phyloP scores from a whole-genome alignment of 2,113 vertebrate genomes.

The Collichthys lucidus region DNA sequence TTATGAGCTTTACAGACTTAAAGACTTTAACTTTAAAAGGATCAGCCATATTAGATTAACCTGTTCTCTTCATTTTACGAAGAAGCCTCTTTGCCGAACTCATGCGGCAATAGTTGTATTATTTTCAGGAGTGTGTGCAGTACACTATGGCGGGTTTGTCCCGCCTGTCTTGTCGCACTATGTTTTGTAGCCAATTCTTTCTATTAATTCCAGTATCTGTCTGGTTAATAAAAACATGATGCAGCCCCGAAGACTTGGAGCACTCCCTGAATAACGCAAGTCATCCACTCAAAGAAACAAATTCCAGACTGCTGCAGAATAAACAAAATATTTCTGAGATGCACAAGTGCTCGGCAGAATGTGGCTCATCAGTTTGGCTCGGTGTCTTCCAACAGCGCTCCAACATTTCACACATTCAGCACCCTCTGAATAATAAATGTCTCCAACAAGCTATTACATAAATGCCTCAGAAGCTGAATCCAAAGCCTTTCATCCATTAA shows the following conservation, averaged over 20 bases:
- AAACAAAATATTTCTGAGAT: conserved; percentile 66
- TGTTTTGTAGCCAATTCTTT: conserved; percentile 34
- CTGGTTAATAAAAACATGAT: conserved; percentile 52
- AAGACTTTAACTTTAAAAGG: not conserved
- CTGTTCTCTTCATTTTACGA: not conserved
- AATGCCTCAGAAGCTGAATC: conserved; percentile 31
- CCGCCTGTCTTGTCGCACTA: not conserved
- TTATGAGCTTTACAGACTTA: not conserved
- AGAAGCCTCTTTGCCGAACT: not conserved
- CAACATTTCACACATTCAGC: conserved; percentile 50
- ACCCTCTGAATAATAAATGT: conserved; percentile 43
- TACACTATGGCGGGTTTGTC: conserved; percentile 3
- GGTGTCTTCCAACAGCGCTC: conserved; percentile 26
- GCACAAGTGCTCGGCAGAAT: conserved; percentile 43
- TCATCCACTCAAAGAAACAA: conserved; percentile 58
- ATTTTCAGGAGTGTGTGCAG: not conserved
- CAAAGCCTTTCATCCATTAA: conserved; percentile 2
- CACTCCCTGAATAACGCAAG: conserved; percentile 37
- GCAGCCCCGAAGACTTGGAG: conserved; percentile 37
- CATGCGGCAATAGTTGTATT: not conserved
- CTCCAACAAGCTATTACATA: conserved; percentile 47
- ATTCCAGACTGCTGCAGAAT: conserved; percentile 64
- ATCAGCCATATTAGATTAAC: not conserved
- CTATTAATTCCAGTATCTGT: conserved; percentile 59
- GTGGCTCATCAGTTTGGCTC: conserved; percentile 52